Base-by-base conservation (phyloP, 2,113 vertebrate species). In the Gymnorhina tibicen region DNA sequence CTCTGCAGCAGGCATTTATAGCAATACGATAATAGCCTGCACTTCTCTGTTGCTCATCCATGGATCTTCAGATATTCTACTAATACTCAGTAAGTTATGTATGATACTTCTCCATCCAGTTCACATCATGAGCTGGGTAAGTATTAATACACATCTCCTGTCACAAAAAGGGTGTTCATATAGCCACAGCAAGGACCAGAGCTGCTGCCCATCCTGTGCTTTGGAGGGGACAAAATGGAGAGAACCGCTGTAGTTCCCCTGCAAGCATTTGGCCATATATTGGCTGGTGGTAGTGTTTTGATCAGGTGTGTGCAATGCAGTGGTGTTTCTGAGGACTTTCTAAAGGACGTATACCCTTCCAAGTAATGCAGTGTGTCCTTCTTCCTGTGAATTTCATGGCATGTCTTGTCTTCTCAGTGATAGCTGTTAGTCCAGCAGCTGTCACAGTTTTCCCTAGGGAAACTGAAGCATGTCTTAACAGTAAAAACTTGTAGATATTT, bases 261-360 rank as follows among this genome's bases (percentile, higher is more conserved):
- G 1, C 32, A 6, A 0, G 0, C 7, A 0, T n/a, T 60, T 72
- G 16, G n/a, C 32, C 41, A 5, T 14, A 10, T 6, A 1, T 47
- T 77, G 56, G 26, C 80, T 44, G 44, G 10, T 49, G 20, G 20
- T 9, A 16, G 50, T 13, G 35, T 13, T 46, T 66, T 50, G 41
- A 50, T 32, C 39, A 42, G 30, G 30, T 62, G 35, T 33, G 23
- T 27, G 42, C 35, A 66, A 16, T 8, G 12, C 68, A 20, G 8
- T 24, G 62, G 4, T 63, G 22, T 22, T 81, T 64, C 69, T 83
- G 46, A 85, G 63, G 53, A 73, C 79, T 44, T 8, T 39, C 75
- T 75, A 21, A 70, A 85, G 50, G 46, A 17, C 47, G 26, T 47
- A 4, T 32, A 22, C 20, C 72, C 58, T 76, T 84, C 42, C 5